Conservation (phyloP, 2,797 vertebrate species). For the Cyprinodon diabolis region DNA sequence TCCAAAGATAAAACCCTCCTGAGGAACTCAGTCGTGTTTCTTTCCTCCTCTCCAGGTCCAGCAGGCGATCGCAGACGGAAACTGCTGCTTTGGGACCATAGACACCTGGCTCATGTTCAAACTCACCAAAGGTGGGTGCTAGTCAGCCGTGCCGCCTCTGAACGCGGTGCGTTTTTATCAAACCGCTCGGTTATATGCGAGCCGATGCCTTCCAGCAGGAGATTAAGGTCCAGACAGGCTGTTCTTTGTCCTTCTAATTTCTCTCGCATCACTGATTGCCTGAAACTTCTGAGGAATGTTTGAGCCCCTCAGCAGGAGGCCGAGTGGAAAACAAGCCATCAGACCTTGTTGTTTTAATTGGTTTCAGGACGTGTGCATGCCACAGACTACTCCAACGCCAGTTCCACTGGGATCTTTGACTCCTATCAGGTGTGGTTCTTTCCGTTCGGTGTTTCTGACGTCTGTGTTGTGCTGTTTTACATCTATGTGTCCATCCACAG, state of each 20-base stretch:
- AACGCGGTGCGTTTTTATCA: neutral
- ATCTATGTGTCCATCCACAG: slow-evolving; percentile 72
- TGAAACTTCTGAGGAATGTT: slow-evolving; percentile 38
- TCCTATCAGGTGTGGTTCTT: slow-evolving; percentile 84
- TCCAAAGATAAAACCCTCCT: neutral
- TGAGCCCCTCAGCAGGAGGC: slow-evolving; percentile 7
- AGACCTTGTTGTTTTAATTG: slow-evolving; percentile 10
- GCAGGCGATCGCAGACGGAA: slow-evolving; percentile 83
- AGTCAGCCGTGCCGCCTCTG: neutral
- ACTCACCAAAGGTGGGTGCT: slow-evolving; percentile 88
- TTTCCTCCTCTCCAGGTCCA: slow-evolving; percentile 75
- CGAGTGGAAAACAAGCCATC: neutral
- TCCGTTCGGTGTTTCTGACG: neutral
- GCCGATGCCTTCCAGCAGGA: slow-evolving; percentile 8
- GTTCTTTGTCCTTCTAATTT: slow-evolving; percentile 38
- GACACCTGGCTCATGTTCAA: slow-evolving; percentile 94
- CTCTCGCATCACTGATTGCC: slow-evolving; percentile 29
- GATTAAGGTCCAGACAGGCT: slow-evolving; percentile 20
- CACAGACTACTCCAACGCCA: slow-evolving; percentile 96
- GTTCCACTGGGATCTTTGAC: slow-evolving; percentile 92
- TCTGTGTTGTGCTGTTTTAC: slow-evolving; percentile 8
- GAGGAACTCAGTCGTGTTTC: slow-evolving; percentile 4
- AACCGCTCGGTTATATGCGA: neutral
- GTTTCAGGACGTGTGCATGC: slow-evolving; percentile 86
- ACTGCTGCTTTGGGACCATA: slow-evolving; percentile 94